These are phyloP conservation scores for Operophtera brumata DNA, from an alignment of 2,888 invertebrate genomes.

Conservation along the genomic window DNA sequence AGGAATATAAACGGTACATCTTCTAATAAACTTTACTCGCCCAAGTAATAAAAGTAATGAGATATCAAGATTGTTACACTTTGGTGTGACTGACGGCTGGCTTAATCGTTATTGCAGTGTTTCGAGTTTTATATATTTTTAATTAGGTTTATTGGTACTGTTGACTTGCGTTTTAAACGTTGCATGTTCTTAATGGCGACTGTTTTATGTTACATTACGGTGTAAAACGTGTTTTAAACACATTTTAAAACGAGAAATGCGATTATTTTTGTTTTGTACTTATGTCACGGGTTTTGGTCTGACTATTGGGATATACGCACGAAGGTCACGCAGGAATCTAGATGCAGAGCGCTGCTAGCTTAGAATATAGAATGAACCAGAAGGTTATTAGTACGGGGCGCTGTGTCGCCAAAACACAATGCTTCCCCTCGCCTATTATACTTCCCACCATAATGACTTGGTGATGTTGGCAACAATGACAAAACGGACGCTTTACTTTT, in stretches of 20 bases:
- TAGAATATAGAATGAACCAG: too few species aligned
- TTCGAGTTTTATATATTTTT: slow-evolving; percentile 53
- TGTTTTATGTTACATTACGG: slow-evolving; percentile 14
- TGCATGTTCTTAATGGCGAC: slow-evolving; percentile 40
- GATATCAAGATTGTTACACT: slow-evolving; percentile 20
- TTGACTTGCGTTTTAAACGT: slow-evolving; percentile 43
- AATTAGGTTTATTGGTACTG: slow-evolving; percentile 60
- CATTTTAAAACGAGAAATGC: background rate
- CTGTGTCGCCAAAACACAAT: too few species aligned
- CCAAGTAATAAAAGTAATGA: background rate
- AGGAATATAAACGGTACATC: background rate
- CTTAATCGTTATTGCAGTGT: slow-evolving; percentile 39
- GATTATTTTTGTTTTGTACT: background rate
- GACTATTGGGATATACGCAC: too few species aligned
- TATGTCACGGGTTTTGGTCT: too few species aligned
- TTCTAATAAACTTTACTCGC: background rate
- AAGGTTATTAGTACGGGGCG: too few species aligned
- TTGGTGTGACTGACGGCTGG: slow-evolving; percentile 41
- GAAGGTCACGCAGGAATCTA: too few species aligned
- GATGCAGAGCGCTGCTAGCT: too few species aligned
- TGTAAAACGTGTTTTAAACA: slow-evolving; percentile 11
- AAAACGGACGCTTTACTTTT: too few species aligned
- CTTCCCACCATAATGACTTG: too few species aligned
- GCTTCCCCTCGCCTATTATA: too few species aligned
- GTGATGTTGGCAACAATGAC: too few species aligned